Percentiles rank a stretch among this genome's conserved stretches.
Conservation (phyloP, 2,113 vertebrate genomes). For the Halcyon malimbica region DNA sequence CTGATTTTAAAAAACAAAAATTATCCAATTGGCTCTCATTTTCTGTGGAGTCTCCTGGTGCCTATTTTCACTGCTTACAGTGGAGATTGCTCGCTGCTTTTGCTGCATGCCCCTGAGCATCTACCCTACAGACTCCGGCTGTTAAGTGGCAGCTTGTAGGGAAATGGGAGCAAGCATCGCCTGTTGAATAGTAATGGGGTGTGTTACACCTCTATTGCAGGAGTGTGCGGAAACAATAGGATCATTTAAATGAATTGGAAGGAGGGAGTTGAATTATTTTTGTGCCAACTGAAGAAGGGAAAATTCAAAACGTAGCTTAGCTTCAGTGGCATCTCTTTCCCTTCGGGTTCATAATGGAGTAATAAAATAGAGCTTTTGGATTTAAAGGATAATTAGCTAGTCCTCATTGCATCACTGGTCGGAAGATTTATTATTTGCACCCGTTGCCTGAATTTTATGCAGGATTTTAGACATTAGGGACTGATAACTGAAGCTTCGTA, state of each 20-base stretch:
- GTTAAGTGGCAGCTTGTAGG: not conserved
- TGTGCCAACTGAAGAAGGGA: not conserved
- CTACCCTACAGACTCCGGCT: not conserved
- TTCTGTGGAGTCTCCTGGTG: not conserved
- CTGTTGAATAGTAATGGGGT: not conserved
- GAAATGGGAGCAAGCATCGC: not conserved
- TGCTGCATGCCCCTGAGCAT: constrained; percentile 1
- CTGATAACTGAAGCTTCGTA: not conserved
- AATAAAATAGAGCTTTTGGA: constrained; percentile 62
- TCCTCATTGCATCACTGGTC: not conserved
- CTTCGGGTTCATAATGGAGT: constrained; percentile 38
- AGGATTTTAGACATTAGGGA: not conserved
- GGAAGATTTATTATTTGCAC: not conserved
- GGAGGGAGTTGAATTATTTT: not conserved
- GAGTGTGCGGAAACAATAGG: not conserved
- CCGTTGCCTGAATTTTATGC: not conserved
- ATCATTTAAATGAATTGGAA: not conserved
- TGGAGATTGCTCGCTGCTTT: constrained; percentile 30
- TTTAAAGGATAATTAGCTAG: constrained; percentile 63
- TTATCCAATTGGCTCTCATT: constrained; percentile 44
- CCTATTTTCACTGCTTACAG: constrained; percentile 27
- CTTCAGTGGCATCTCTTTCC: constrained; percentile 48
- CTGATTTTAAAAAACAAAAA: constrained; percentile 22
- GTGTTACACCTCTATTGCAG: not conserved
- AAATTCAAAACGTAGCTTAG: constrained; percentile 25